A percentile compares a stretch with the other conserved stretches of the same genome.
Evolutionary conservation across 2,888 invertebrate genomes (phyloP).

Genomic region (Diaphora mendica): DNA sequence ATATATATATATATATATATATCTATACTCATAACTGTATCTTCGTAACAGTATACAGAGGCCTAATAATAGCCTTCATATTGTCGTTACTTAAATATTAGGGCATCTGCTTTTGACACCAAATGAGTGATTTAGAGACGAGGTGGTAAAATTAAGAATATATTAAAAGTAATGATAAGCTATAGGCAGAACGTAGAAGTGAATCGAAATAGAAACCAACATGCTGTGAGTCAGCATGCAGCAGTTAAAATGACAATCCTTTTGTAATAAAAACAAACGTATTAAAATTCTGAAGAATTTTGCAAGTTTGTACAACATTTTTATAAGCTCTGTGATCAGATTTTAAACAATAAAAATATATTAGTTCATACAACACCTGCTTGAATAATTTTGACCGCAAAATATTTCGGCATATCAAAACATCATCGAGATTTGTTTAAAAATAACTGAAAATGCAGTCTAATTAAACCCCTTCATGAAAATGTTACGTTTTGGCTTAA

Average conservation of each 20-base stretch:
- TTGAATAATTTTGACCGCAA: slow-evolving; percentile 26
- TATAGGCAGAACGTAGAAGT: background rate
- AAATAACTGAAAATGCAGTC: slow-evolving; percentile 33
- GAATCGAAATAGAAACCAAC: background rate
- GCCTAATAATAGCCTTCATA: too few relatives aligned
- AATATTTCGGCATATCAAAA: slow-evolving; percentile 12
- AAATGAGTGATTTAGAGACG: too few relatives aligned
- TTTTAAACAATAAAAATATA: slow-evolving; percentile 24
- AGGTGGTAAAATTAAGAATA: too few relatives aligned
- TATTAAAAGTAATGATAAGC: too few relatives aligned
- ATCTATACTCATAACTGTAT: too few relatives aligned
- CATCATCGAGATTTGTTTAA: background rate
- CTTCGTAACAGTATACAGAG: too few relatives aligned
- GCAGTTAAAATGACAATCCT: too few relatives aligned
- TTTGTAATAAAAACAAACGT: background rate
- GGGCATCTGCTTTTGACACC: too few relatives aligned
- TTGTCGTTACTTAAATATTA: too few relatives aligned
- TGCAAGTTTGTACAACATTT: background rate
- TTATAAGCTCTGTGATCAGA: slow-evolving; percentile 20
- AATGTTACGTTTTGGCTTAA: slow-evolving; percentile 28
- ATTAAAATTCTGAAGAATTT: background rate
- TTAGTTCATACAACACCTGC: slow-evolving; percentile 27
- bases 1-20: too few relatives aligned
- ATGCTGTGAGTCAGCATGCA: background rate
- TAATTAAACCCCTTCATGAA: slow-evolving; percentile 26